Percentiles rank a stretch among this genome's conserved stretches.
phyloP scores from a whole-genome alignment of 2,113 vertebrate genomes.

The Oncorhynchus masou region DNA sequence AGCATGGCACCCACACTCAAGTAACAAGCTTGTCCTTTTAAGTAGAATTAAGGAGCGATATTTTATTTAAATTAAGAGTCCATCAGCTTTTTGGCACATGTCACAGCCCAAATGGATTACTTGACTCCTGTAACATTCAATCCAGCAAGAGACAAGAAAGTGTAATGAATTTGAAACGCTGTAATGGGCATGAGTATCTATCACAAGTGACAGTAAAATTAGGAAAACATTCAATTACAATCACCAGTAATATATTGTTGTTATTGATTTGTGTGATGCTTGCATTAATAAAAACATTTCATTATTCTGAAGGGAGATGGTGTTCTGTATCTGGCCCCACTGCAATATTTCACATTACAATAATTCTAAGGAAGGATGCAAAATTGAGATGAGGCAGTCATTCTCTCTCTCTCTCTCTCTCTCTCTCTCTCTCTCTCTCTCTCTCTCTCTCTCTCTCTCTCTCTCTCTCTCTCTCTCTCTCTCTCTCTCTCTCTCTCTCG shows the following conservation, averaged over 20 bases:
- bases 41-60: slow-evolving; percentile 45
- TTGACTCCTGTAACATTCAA: slow-evolving; percentile 68
- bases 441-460: background rate
- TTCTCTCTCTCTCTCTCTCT: slow-evolving; percentile 9
- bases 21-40: slow-evolving; percentile 39
- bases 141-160: slow-evolving; percentile 52
- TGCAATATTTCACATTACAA: slow-evolving; percentile 39
- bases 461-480: background rate
- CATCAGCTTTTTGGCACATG: slow-evolving; percentile 60
- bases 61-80: slow-evolving; percentile 74
- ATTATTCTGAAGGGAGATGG: slow-evolving; percentile 67
- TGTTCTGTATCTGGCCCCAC: slow-evolving; percentile 34
- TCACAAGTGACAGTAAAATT: slow-evolving; percentile 83
- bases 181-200: slow-evolving; percentile 84
- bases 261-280: slow-evolving; percentile 81
- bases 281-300: slow-evolving; percentile 79
- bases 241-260: slow-evolving; percentile 82
- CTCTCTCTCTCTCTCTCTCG: background rate
- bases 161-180: slow-evolving; percentile 83
- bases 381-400: background rate
- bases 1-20: slow-evolving; percentile 19
- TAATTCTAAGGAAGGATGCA: slow-evolving; percentile 12
- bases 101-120: slow-evolving; percentile 66
- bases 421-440: background rate
- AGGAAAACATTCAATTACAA: slow-evolving; percentile 84